Base-by-base conservation (phyloP, 2,888 invertebrate species). In the Eristalinus aeneus region DNA sequence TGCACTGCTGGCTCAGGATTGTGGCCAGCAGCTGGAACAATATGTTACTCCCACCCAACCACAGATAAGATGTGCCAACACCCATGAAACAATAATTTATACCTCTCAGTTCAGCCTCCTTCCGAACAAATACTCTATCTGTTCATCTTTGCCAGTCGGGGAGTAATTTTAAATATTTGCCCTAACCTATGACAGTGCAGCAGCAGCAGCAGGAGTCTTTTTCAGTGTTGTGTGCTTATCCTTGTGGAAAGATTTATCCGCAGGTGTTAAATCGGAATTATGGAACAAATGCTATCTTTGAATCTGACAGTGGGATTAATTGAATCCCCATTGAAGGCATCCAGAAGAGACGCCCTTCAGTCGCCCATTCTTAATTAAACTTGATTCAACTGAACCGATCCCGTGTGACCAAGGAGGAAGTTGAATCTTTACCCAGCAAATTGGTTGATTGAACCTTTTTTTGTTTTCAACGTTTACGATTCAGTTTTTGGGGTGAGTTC, bases 1-100 rank as follows among this genome's bases (percentile, higher is more conserved):
- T 8, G 16, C 5, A 5, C 0, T 16, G 12, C 11, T 6, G 2
- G n/a, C 12, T n/a, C 39, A 39, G 39, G 39, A n/a, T 39, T 6
- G 12, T 16, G 4, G 46, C 46, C 46, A 46, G 46, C 46, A 46
- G 46, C 56, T 27, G 56, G 56, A 23, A 6, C 22, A 27, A 56
- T 56, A 39, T 39, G 32, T 60, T 75, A 58, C 75, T 58, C 75
- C 75, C 65, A 65, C 56, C 31, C 34, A 22, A 9, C 20, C 23
- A 4, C 4, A 39, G 36, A 69, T 53, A 53, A 32, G 53, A 31
- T 67, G 6, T 54, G 67, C 27, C n/a, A 39, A 16, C 27, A 71
- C 31, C 58, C 39, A 16, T 34, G 56, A n/a, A 23, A 20, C 12
- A 58, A 16, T 69, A 23, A 69, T 69, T 69, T 58, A 69, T 69